These are phyloP conservation scores for Halcyon chelicuti DNA, from an alignment of 2,797 vertebrate genomes.

Conservation along the genomic window DNA sequence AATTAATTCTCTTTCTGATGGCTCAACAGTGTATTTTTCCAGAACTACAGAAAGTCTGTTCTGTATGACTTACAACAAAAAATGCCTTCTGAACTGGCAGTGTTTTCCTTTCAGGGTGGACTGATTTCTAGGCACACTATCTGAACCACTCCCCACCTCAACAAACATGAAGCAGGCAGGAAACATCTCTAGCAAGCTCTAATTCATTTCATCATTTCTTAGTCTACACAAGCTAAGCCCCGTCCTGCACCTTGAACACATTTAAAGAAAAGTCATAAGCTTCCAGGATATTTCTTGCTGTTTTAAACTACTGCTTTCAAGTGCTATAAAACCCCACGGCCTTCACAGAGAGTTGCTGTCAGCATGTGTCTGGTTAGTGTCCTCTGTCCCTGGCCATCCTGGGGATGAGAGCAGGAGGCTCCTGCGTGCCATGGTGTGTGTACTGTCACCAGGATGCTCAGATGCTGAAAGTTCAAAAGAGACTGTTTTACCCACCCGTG, in stretches of 20 bases:
- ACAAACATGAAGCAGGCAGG: background rate
- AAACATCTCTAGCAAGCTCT: background rate
- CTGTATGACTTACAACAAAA: background rate
- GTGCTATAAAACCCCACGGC: background rate
- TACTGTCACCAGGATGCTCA: background rate
- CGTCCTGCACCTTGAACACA: background rate
- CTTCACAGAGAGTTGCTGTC: background rate
- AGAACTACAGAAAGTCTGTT: background rate
- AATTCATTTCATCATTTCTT: background rate
- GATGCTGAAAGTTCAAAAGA: background rate
- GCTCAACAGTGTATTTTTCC: background rate
- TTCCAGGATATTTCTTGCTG: background rate
- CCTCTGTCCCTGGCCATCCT: background rate
- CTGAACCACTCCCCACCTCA: background rate
- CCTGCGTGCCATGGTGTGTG: rapidly evolving
- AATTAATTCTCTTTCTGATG: background rate
- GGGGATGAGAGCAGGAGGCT: background rate
- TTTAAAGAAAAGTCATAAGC: background rate
- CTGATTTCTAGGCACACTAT: background rate
- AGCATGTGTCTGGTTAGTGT: rapidly evolving
- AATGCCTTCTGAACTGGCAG: background rate
- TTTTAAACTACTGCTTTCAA: background rate
- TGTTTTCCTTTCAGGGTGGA: background rate
- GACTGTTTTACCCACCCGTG: rapidly evolving
- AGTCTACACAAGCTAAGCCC: background rate